Conservation (phyloP, 2,888 invertebrate genomes). For the Leptogaster cylindrica region DNA sequence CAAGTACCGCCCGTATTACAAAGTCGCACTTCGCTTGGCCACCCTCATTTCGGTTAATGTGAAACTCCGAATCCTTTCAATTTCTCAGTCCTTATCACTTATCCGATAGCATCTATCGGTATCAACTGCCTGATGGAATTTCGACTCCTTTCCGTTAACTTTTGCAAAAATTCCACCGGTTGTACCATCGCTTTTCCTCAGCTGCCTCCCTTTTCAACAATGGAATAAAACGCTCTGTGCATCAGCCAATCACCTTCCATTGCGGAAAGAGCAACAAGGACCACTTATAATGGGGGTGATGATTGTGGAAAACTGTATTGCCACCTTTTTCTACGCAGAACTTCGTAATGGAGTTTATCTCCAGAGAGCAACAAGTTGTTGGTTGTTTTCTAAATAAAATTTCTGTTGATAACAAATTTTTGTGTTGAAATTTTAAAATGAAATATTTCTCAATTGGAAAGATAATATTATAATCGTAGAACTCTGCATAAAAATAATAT, state of each 20-base stretch:
- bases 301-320: slow-evolving; percentile 19
- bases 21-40: slow-evolving; percentile 17
- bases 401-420: no score
- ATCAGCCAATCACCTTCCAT: slow-evolving; percentile 28
- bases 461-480: no score
- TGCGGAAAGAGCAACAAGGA: background rate
- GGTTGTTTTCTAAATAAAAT: no score
- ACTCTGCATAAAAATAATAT: no score
- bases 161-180: slow-evolving; percentile 26
- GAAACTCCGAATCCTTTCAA: slow-evolving; percentile 30
- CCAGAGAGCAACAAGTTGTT: no score
- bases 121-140: slow-evolving; percentile 33
- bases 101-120: slow-evolving; percentile 20
- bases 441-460: no score
- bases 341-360: background rate
- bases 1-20: slow-evolving; percentile 18
- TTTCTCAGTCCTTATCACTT: slow-evolving; percentile 35
- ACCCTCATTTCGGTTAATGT: slow-evolving; percentile 26
- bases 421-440: no score
- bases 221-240: slow-evolving; percentile 11
- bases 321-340: slow-evolving; percentile 1
- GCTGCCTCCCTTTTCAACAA: slow-evolving; percentile 11
- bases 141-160: slow-evolving; percentile 18
- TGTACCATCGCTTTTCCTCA: background rate
- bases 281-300: background rate